Base-by-base conservation (phyloP, 2,888 invertebrate species). In the Pristionchus mayeri region DNA sequence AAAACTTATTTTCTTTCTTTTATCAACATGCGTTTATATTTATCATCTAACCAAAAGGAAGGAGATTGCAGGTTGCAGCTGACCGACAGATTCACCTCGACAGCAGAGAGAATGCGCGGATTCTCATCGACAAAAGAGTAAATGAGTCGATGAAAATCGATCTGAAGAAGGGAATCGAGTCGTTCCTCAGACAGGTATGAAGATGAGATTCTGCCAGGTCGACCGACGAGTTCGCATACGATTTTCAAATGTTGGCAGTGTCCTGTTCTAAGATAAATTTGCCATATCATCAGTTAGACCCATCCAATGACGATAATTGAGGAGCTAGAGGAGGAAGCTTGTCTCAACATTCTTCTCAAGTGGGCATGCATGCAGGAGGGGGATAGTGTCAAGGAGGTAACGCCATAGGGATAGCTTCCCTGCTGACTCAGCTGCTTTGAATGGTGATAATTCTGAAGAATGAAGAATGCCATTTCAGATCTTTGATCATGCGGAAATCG, bases 161-260 rank as follows among this genome's bases (percentile, higher is more conserved):
- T 71, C 44, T 71, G 40, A 71, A 71, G 71, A 71, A 71, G 24
- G 71, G 71, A 71, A 24, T 71, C 24, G 71, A 71, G 37, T 71
- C 71, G 4, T 40, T 71, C 16, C 18, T 44, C n/a, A 71, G 71
- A 71, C 71, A 71, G 71, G 71, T n/a, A n/a, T n/a, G n/a, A n/a
- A n/a, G n/a, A n/a, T n/a, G n/a, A n/a, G n/a, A n/a, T n/a, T n/a
- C n/a, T n/a, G n/a, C n/a, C n/a, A n/a, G n/a, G n/a, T n/a, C n/a
- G n/a, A n/a, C n/a, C n/a, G n/a, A n/a, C n/a, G n/a, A n/a, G n/a
- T n/a, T n/a, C n/a, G n/a, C n/a, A n/a, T n/a, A n/a, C n/a, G n/a
- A n/a, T n/a, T n/a, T n/a, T n/a, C n/a, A n/a, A n/a, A n/a, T n/a
- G n/a, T n/a, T n/a, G n/a, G n/a, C n/a, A n/a, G n/a, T n/a, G n/a